These are phyloP conservation scores for Sandelia bainsii DNA, from an alignment of 2,797 vertebrate genomes.

Conservation along the genomic window DNA sequence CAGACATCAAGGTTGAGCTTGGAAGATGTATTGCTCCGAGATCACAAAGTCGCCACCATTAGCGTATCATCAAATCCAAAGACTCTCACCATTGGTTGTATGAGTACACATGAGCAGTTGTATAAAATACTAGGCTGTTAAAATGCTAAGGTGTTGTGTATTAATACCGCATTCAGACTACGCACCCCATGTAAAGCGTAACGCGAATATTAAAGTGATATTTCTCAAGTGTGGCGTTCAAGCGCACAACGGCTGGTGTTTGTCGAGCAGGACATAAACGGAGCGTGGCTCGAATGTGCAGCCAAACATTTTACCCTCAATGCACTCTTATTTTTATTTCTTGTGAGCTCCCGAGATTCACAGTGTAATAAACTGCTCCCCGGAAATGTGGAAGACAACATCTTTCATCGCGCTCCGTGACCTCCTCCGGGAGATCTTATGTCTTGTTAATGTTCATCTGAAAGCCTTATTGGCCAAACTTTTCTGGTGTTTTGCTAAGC, in stretches of 20 bases:
- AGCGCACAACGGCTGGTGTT: conserved; percentile 17
- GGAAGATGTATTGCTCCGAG: neutral
- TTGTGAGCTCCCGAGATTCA: neutral
- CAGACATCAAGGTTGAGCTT: neutral
- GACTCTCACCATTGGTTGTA: neutral
- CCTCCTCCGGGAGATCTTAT: conserved; percentile 31
- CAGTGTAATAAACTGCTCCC: neutral
- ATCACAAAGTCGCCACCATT: conserved; percentile 3
- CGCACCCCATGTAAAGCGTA: conserved; percentile 31
- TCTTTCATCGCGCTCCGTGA: conserved; percentile 26
- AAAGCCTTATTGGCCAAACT: conserved; percentile 21
- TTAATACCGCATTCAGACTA: neutral
- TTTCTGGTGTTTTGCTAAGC: conserved; percentile 38
- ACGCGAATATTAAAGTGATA: conserved; percentile 56
- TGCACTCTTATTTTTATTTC: neutral
- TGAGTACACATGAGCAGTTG: neutral
- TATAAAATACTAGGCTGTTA: neutral
- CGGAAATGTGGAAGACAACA: conserved; percentile 3
- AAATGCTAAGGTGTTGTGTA: conserved; percentile 13
- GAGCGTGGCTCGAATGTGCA: neutral
- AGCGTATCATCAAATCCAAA: neutral
- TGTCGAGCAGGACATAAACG: conserved; percentile 7
- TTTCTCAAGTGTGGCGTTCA: conserved; percentile 43
- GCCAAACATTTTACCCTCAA: conserved; percentile 7
- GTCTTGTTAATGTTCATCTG: conserved; percentile 36